These are phyloP conservation scores for Diorhabda sublineata DNA, from an alignment of 1,140 invertebrate genomes.

Conservation along the genomic window DNA sequence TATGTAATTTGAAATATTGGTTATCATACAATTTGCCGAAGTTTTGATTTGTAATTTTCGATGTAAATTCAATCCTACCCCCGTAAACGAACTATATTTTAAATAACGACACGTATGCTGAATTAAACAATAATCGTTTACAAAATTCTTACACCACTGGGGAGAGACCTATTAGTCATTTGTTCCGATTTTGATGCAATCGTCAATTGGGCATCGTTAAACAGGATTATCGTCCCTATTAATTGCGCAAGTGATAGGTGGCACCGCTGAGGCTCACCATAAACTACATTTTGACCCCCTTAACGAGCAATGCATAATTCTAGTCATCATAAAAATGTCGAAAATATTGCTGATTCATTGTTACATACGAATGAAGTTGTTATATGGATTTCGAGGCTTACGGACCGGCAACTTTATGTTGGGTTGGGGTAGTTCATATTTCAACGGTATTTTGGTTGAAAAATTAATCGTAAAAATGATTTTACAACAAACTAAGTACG, in stretches of 20 bases:
- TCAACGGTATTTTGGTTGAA: background rate
- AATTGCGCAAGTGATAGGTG: slow-evolving; percentile 34
- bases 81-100: too few relatives aligned
- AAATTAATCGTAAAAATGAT: too few relatives aligned
- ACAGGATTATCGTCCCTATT: slow-evolving; percentile 38
- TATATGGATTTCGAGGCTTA: slow-evolving; percentile 13
- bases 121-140: slow-evolving; percentile 3
- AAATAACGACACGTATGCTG: background rate
- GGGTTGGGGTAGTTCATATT: slow-evolving; percentile 8
- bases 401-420: background rate
- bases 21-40: too few relatives aligned
- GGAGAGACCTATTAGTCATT: slow-evolving; percentile 9
- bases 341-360: slow-evolving; percentile 27
- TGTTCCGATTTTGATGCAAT: slow-evolving; percentile 29
- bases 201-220: slow-evolving; percentile 30
- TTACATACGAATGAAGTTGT: background rate
- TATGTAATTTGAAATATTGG: too few relatives aligned
- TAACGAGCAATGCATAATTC: slow-evolving; percentile 14
- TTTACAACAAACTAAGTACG: too few relatives aligned
- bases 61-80: too few relatives aligned
- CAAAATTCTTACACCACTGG: slow-evolving; percentile 1
- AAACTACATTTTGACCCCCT: slow-evolving; percentile 24
- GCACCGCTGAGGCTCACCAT: slow-evolving; percentile 27
- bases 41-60: too few relatives aligned
- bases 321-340: slow-evolving; percentile 29